These are phyloP conservation scores for Stenchaetothrips biformis DNA, from an alignment of 2,888 invertebrate species.

Conservation along the genomic window DNA sequence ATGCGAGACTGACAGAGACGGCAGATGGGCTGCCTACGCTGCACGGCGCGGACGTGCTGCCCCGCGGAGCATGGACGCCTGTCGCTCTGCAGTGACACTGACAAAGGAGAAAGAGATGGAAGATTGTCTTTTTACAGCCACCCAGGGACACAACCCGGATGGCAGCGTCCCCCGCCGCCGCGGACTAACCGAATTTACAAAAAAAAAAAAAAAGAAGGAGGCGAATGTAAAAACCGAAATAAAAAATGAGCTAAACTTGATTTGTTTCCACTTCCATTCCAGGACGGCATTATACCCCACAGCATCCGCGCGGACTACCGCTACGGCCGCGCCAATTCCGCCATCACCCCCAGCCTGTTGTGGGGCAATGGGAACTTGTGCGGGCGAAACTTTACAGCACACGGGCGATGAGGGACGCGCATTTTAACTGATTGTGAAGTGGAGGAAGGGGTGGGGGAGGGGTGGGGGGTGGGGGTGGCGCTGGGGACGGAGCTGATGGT, in stretches of 20 bases:
- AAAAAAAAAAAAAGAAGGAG: neutral
- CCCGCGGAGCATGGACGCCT: neutral
- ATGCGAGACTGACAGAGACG: neutral
- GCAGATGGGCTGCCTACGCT: neutral
- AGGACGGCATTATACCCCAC: no score
- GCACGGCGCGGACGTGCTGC: neutral
- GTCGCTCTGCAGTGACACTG: no score
- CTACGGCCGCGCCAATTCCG: no score
- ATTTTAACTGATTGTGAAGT: slow-evolving; percentile 22
- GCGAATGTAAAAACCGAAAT: neutral
- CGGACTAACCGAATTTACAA: no score
- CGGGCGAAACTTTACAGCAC: neutral
- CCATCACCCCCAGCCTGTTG: no score
- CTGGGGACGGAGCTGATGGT: slow-evolving; percentile 1
- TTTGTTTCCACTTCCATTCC: no score
- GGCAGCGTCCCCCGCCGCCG: no score
- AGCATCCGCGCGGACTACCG: no score
- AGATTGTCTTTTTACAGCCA: no score
- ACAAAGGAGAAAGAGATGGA: no score
- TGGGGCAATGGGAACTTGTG: no score
- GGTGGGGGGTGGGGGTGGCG: slow-evolving; percentile 10
- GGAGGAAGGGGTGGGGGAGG: neutral
- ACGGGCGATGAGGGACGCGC: neutral
- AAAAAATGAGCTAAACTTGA: neutral
- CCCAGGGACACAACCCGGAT: no score